These are phyloP conservation scores for Corvus moneduloides DNA, from an alignment of 2,113 vertebrate genomes.

Conservation along the genomic window DNA sequence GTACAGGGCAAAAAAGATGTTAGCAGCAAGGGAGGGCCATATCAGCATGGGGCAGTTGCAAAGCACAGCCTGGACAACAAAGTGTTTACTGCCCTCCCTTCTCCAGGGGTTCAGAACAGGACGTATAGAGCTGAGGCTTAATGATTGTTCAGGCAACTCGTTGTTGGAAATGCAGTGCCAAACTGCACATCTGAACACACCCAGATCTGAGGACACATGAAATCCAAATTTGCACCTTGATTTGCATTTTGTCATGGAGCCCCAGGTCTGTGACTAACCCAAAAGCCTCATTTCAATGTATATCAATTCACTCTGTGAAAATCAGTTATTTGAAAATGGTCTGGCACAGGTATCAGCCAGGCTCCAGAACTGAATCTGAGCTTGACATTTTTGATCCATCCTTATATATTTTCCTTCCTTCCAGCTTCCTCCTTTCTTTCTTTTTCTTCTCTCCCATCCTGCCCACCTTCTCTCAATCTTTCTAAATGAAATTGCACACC, in stretches of 20 bases:
- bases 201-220: not conserved
- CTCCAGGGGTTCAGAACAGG: not conserved
- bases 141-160: rapidly evolving
- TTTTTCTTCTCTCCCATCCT: not conserved
- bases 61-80: not conserved
- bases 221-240: not conserved
- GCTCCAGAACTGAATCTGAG: not conserved
- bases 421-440: not conserved
- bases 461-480: not conserved
- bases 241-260: not conserved
- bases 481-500: not conserved
- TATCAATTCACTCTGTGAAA: not conserved
- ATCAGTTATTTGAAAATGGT: not conserved
- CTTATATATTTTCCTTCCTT: not conserved
- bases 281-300: not conserved
- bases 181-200: not conserved
- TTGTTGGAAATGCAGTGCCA: not conserved
- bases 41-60: not conserved
- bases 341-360: not conserved
- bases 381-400: not conserved
- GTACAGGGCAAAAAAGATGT: not conserved
- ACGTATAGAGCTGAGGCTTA: not conserved
- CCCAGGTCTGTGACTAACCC: not conserved
- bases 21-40: not conserved
- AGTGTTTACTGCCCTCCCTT: not conserved